These are phyloP conservation scores for Terrapene triunguis DNA, from an alignment of 2,113 vertebrate genomes.

Conservation along the genomic window DNA sequence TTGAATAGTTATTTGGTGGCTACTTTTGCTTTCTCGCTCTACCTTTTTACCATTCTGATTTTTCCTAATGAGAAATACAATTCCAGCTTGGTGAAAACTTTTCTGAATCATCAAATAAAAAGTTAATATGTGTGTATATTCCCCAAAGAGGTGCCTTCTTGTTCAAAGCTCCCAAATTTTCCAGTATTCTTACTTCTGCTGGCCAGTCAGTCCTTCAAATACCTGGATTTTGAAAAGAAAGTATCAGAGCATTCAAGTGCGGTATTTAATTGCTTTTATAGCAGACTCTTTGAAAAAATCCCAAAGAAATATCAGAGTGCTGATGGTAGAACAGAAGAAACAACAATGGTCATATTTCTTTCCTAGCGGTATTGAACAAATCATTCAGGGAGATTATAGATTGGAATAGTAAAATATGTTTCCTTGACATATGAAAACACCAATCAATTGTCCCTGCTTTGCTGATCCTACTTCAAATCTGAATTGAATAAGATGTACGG, in stretches of 20 bases:
- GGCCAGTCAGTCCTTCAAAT: background rate
- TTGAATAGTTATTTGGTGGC: background rate
- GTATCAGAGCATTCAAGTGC: rapidly evolving
- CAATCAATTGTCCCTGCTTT: background rate
- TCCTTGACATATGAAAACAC: background rate
- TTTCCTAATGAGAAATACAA: background rate
- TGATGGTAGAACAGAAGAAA: background rate
- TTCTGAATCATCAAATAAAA: background rate
- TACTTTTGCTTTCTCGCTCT: background rate
- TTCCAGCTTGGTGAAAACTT: background rate
- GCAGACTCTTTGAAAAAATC: background rate
- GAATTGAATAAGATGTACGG: background rate
- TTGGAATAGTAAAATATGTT: background rate
- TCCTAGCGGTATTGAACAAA: background rate
- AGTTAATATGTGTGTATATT: background rate
- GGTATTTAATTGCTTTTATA: background rate
- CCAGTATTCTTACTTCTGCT: background rate
- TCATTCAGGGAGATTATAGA: background rate
- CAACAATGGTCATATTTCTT: background rate
- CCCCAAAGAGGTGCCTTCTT: background rate
- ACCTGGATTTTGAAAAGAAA: rapidly evolving
- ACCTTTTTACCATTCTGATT: background rate
- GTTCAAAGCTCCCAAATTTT: background rate
- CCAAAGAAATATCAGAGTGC: background rate
- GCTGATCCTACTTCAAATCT: background rate